Conservation (phyloP, 2,888 invertebrate genomes). For the Gisinianus flammeolus region DNA sequence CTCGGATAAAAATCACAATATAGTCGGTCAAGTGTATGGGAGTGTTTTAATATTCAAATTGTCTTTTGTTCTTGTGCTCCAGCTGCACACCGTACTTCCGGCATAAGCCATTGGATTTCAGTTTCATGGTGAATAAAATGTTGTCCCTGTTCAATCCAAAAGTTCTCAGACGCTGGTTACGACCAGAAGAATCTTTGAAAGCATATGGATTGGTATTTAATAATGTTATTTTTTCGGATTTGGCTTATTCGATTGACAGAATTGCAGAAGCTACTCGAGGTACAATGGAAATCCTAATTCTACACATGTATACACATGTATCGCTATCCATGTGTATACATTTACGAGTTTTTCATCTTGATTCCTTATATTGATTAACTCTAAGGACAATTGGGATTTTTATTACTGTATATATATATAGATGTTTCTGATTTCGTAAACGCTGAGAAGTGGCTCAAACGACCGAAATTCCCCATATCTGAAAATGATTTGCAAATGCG, state of each 20-base stretch:
- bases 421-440: neutral
- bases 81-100: conserved; percentile 46
- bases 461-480: neutral
- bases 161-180: conserved; percentile 52
- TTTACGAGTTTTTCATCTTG: too few relatives aligned
- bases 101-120: conserved; percentile 42
- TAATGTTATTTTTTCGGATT: neutral
- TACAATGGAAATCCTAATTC: too few relatives aligned
- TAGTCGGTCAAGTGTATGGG: neutral
- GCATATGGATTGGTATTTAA: neutral
- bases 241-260: conserved; percentile 17
- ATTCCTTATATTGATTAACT: neutral
- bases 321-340: too few relatives aligned
- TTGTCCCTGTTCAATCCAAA: conserved; percentile 48
- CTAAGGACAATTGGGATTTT: neutral
- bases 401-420: neutral
- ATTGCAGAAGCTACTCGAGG: conserved; percentile 4
- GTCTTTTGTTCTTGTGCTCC: too few relatives aligned
- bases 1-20: neutral
- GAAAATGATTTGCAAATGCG: neutral
- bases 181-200: neutral
- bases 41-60: too few relatives aligned
- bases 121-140: conserved; percentile 45
- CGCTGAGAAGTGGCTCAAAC: neutral
- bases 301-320: too few relatives aligned